Percentiles rank a stretch among this genome's conserved stretches.
Conservation (phyloP, 30 jellyfish, hydroid and myxozoan species). For the Phacellophora camtschatica region DNA sequence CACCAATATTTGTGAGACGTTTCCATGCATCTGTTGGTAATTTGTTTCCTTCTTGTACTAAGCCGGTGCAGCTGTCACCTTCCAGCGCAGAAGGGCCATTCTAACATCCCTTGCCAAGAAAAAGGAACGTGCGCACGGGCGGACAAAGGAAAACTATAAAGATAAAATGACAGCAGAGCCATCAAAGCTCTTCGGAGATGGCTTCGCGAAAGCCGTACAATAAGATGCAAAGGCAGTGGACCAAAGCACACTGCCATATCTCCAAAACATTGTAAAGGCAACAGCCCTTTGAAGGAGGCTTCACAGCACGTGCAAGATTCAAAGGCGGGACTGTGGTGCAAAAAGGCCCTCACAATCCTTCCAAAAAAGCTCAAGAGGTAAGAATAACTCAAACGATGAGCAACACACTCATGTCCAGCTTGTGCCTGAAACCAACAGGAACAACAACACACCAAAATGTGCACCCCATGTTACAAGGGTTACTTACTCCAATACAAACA, state of each 20-base stretch:
- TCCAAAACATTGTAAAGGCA: neutral
- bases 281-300: conserved; percentile 1
- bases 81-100: no score
- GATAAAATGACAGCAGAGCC: neutral
- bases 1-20: no score
- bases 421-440: neutral
- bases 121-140: neutral
- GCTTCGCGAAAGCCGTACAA: neutral
- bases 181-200: neutral
- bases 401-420: conserved; percentile 2
- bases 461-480: neutral
- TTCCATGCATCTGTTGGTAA: no score
- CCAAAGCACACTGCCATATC: neutral
- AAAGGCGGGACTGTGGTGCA: conserved; percentile 6
- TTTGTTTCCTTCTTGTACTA: no score
- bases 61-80: no score
- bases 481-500: neutral
- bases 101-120: no score
- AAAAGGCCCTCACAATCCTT: neutral
- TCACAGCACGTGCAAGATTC: neutral
- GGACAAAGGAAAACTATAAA: neutral
- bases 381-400: neutral
- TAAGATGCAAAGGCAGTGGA: neutral
- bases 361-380: conserved; percentile 6
- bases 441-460: no score